Evolutionary conservation across 35 echinoderm and acorn worm genomes (phyloP).

Genomic region (Chiridota heheva): DNA sequence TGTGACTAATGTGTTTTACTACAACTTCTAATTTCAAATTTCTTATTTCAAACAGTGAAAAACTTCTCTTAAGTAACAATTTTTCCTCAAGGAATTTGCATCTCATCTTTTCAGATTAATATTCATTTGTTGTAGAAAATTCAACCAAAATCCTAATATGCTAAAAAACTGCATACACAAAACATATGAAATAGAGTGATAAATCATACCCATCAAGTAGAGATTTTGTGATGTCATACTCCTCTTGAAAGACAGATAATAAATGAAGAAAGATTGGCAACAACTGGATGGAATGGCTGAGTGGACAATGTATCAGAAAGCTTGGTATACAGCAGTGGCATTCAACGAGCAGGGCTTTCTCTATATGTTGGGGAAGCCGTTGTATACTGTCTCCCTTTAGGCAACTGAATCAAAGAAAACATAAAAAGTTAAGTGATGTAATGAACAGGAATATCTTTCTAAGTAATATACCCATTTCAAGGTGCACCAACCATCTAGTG

Average conservation of each 20-base stretch:
- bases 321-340: conserved; percentile 65
- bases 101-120: too few relatives aligned
- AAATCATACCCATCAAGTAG: conserved; percentile 82
- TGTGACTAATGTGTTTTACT: too few relatives aligned
- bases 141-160: too few relatives aligned
- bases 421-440: conserved; percentile 3
- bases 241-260: conserved; percentile 56
- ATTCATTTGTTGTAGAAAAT: too few relatives aligned
- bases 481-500: too few relatives aligned
- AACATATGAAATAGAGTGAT: too few relatives aligned
- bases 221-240: conserved; percentile 67
- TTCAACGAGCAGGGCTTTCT: conserved; percentile 70
- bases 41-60: too few relatives aligned
- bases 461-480: too few relatives aligned
- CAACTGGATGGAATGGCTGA: conserved; percentile 19
- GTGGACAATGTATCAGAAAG: conserved; percentile 57
- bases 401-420: conserved; percentile 52
- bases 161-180: too few relatives aligned
- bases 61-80: too few relatives aligned
- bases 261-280: conserved; percentile 67
- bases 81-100: too few relatives aligned
- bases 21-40: too few relatives aligned
- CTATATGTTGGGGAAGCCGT: conserved; percentile 52
- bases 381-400: conserved; percentile 42
- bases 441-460: conserved; percentile 5